phyloP scores from a whole-genome alignment of 1,140 invertebrate genomes.

The Drosophila auraria region DNA sequence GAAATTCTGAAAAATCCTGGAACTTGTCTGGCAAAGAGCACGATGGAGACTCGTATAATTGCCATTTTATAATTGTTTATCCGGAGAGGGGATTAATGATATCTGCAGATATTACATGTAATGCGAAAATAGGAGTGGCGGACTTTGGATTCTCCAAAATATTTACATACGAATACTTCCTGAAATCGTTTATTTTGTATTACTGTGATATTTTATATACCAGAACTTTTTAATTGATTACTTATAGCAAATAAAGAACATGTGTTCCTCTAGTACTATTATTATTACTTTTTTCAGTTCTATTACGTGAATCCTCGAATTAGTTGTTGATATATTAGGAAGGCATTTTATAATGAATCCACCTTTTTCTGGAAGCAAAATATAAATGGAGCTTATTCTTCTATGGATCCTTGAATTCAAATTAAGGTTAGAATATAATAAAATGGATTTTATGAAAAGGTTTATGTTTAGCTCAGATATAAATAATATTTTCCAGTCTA shows the following conservation, averaged over 20 bases:
- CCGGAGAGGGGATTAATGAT: slow-evolving; percentile 24
- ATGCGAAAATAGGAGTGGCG: background rate
- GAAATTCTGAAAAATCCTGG: slow-evolving; percentile 15
- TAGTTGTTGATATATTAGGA: too few relatives aligned
- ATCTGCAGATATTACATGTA: too few relatives aligned
- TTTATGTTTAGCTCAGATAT: background rate
- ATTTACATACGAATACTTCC: background rate
- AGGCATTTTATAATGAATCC: background rate
- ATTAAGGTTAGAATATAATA: background rate
- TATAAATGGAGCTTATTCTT: too few relatives aligned
- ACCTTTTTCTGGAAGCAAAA: background rate
- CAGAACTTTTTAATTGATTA: too few relatives aligned
- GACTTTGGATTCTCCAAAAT: too few relatives aligned
- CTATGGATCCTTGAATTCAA: too few relatives aligned
- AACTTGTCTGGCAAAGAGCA: slow-evolving; percentile 1
- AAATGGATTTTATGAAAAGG: background rate
- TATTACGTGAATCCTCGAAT: too few relatives aligned
- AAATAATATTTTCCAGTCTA: background rate
- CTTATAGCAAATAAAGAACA: too few relatives aligned
- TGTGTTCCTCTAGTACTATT: too few relatives aligned
- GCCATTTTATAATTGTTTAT: slow-evolving; percentile 45
- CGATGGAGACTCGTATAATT: slow-evolving; percentile 27
- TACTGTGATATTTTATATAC: background rate
- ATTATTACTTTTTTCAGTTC: too few relatives aligned
- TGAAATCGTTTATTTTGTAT: too few relatives aligned